These are phyloP conservation scores for Chiroxiphia lanceolata DNA, from an alignment of 2,797 vertebrate species.

Conservation along the genomic window DNA sequence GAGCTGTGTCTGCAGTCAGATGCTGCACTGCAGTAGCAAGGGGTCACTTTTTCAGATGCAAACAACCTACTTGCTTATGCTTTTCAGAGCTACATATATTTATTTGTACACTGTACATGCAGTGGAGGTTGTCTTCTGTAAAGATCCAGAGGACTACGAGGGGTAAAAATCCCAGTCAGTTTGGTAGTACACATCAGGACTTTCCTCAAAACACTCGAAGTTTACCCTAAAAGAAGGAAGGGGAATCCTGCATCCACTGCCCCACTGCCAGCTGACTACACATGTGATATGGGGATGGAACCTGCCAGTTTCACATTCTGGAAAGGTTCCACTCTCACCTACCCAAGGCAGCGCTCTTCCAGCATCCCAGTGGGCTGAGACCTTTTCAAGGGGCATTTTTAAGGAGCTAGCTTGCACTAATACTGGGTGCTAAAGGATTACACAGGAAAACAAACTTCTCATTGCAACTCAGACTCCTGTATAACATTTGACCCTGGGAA, in stretches of 20 bases:
- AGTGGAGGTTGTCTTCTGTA: not conserved
- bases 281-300: not conserved
- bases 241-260: accelerated
- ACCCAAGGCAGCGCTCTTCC: not conserved
- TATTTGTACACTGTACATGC: not conserved
- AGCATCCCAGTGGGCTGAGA: not conserved
- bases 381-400: not conserved
- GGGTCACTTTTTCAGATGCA: not conserved
- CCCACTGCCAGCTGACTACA: not conserved
- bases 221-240: not conserved
- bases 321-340: not conserved
- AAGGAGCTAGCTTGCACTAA: not conserved
- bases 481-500: not conserved
- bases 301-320: not conserved
- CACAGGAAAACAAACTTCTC: not conserved
- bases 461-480: not conserved
- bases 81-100: not conserved
- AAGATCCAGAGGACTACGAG: not conserved
- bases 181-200: not conserved
- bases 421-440: not conserved
- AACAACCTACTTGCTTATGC: not conserved
- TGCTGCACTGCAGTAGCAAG: not conserved
- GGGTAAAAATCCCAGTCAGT: not conserved
- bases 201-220: not conserved
- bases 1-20: not conserved